Conservation (phyloP, 2,888 invertebrate genomes). For the Gryllus longicercus region DNA sequence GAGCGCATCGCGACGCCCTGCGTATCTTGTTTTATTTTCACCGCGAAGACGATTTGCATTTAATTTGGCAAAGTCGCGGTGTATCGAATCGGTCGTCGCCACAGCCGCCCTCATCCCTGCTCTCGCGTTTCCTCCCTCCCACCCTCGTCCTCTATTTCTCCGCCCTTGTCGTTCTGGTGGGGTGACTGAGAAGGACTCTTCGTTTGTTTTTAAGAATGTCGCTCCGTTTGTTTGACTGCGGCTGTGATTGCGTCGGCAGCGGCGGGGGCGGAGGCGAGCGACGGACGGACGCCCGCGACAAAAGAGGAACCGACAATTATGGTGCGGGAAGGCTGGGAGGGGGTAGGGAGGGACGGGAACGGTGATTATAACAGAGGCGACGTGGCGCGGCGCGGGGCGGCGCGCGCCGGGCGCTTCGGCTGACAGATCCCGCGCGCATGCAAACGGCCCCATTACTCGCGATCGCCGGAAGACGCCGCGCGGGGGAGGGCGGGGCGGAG, state of each 20-base stretch:
- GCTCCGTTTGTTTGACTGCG: constrained; percentile 17
- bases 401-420: neutral
- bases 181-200: neutral
- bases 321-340: neutral
- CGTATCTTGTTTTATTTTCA: neutral
- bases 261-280: neutral
- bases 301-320: constrained; percentile 17
- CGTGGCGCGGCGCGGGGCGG: neutral
- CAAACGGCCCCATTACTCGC: neutral
- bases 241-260: neutral
- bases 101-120: neutral
- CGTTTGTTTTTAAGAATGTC: constrained; percentile 6
- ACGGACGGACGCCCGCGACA: neutral
- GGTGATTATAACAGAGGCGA: constrained; percentile 3
- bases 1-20: neutral
- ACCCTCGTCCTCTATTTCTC: too few species aligned
- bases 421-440: constrained; percentile 5
- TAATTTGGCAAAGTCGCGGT: neutral
- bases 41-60: constrained; percentile 6
- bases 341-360: neutral
- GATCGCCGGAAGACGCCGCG: too few species aligned
- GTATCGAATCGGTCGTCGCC: neutral
- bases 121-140: too few species aligned
- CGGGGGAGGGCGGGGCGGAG: too few species aligned
- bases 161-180: too few species aligned